Base-by-base conservation (phyloP, 2,797 vertebrate genomes). In the Okamejei kenojei region DNA sequence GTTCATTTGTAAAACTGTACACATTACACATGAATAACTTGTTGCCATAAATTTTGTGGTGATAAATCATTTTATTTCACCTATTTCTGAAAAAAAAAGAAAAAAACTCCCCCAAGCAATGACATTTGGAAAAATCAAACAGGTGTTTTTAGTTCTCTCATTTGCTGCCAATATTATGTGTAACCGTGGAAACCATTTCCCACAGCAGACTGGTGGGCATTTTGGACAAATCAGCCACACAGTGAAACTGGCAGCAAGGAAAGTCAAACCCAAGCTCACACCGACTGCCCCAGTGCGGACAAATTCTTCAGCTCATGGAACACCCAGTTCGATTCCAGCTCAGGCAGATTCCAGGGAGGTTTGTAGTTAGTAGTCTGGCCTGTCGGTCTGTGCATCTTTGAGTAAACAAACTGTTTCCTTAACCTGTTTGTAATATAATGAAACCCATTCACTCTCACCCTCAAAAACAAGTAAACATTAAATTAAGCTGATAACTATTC, bases 171-270 rank as follows among this genome's bases (percentile, higher is more conserved):
- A 63, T 32, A 68, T 88, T 68, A 88, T 15, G 17, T 68, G 63
- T 88, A 65, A 88, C 84, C 61, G 35, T 88, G 65, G 84, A 19
- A 88, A 88, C 84, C n/a, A 17, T 4, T 63, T 88, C 63, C 84
- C 32, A 21, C 10, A 65, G 8, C 7, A 17, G 29, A 7, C 84
- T 65, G 61, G 61, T 88, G 32, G 32, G 84, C 61, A 88, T 88
- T 88, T 32, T 88, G 61, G 6, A 63, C 61, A 86, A 61, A 65
- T 82, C 84, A 88, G n/a, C n/a, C 8, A 15, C 61, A 88, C 61
- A 32, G 65, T 88, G 35, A 88, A 88, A 88, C n/a, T 29, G 17
- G 8, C 80, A 82, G 17, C n/a, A 11, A 68, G 63, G 21, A 23
- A 88, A 15, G 84, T 32, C n/a, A 88, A 88, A 3, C 17, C 32